A percentile compares a stretch with the other conserved stretches of the same genome.
Evolutionary conservation across 2,888 invertebrate genomes (phyloP).

Genomic region (Drosophila mayaguana): DNA sequence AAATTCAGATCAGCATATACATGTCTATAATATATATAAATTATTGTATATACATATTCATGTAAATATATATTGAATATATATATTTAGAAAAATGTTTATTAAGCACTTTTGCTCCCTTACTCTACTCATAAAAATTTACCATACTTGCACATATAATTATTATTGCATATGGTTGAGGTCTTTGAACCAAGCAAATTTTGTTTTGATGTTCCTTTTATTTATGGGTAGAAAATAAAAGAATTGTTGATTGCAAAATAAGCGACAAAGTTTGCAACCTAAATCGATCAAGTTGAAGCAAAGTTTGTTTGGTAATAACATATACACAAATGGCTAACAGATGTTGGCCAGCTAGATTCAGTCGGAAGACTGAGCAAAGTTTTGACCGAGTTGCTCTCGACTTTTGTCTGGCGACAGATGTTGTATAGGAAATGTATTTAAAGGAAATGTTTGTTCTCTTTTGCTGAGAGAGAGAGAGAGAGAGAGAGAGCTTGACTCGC

Average conservation of each 20-base stretch:
- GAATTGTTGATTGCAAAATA: slow-evolving; percentile 54
- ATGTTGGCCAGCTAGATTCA: slow-evolving; percentile 21
- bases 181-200: slow-evolving; percentile 44
- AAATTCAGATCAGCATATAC: slow-evolving; percentile 28
- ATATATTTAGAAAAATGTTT: not conserved
- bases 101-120: slow-evolving; percentile 22
- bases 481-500: not conserved
- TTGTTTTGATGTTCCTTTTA: slow-evolving; percentile 14
- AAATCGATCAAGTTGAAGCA: slow-evolving; percentile 28
- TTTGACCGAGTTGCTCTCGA: not conserved
- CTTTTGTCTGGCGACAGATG: not conserved
- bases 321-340: slow-evolving; percentile 32
- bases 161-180: slow-evolving; percentile 9
- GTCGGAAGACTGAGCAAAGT: not conserved
- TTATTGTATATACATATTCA: not conserved
- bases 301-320: slow-evolving; percentile 48
- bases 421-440: slow-evolving; percentile 14
- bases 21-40: not conserved
- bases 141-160: slow-evolving; percentile 19
- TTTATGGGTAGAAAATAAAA: slow-evolving; percentile 2
- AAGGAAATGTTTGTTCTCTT: not conserved
- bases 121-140: not conserved
- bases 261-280: slow-evolving; percentile 34
- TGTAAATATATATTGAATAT: not conserved
- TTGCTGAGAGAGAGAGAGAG: too few species aligned